Evolutionary conservation across 2,113 vertebrate genomes (phyloP).

Genomic region (Columba janthina): DNA sequence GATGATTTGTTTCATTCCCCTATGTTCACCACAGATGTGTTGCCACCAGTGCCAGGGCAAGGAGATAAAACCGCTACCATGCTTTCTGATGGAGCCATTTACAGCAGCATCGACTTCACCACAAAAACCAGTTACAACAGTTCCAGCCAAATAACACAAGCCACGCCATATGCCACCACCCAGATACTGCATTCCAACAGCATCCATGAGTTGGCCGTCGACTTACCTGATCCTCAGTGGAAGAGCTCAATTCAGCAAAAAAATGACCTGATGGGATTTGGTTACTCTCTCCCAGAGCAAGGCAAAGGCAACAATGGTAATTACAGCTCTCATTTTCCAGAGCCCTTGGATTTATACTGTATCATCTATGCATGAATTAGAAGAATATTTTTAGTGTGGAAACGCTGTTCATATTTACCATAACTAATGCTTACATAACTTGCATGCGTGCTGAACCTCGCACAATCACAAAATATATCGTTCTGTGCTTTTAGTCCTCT

Average conservation of each 20-base stretch:
- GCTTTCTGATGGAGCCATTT: slow-evolving; percentile 98
- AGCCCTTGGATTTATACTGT: neutral
- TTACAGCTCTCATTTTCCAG: slow-evolving; percentile 37
- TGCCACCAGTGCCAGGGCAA: slow-evolving; percentile 85
- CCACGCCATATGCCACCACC: slow-evolving; percentile 95
- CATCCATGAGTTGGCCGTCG: slow-evolving; percentile 97
- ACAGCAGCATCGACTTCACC: slow-evolving; percentile 99
- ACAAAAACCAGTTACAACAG: slow-evolving; percentile 95
- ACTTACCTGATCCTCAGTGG: slow-evolving; percentile 95
- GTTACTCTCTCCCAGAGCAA: slow-evolving; percentile 95
- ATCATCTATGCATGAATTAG: slow-evolving; percentile 65
- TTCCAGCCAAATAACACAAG: slow-evolving; percentile 92
- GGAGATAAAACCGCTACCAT: slow-evolving; percentile 95
- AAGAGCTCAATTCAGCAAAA: slow-evolving; percentile 95
- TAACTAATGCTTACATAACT: slow-evolving; percentile 41
- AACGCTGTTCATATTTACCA: neutral
- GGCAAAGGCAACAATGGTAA: slow-evolving; percentile 98
- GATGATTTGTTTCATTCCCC: slow-evolving; percentile 67
- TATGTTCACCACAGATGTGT: slow-evolving; percentile 81
- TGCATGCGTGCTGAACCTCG: slow-evolving; percentile 53
- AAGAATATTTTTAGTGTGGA: slow-evolving; percentile 8
- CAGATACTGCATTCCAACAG: slow-evolving; percentile 97
- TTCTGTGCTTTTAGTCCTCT: slow-evolving; percentile 39
- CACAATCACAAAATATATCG: neutral
- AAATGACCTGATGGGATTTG: slow-evolving; percentile 92